Evolutionary conservation across 2,113 vertebrate species (phyloP), one percentile per base, ranked within the genome.

Genomic region (Brachyhypopomus occidentalis): DNA sequence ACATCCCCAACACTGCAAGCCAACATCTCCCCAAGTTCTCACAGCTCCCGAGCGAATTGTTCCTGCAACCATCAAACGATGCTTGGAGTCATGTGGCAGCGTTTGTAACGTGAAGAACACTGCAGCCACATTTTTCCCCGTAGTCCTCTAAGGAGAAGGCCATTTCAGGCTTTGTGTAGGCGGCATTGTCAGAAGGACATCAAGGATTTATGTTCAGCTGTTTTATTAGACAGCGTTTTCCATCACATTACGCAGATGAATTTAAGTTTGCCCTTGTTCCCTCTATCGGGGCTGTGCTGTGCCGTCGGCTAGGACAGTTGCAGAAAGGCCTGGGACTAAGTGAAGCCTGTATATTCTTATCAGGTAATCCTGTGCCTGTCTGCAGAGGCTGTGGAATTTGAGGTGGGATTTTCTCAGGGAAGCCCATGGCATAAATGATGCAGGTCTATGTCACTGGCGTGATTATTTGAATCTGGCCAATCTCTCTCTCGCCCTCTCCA

Each of bases 381-480:
- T 73, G 23, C 45, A 17, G 38, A 34, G 52, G 38, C 45, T 52
- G 70, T 80, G 62, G 41, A 52, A 36, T 72, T 72, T 63, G 58
- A 38, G 58, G 58, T 62, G n/a, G 36, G 19, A 17, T 77, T 77
- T 62, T 60, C 62, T 77, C 27, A 45, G 69, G 62, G 59, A 86
- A 86, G 86, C 72, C 64, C 75, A 76, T 38, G 67, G 70, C 81
- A 87, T 88, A 69, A 86, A 86, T 89, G 79, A 89, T 88, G 89
- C 58, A 89, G 36, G 16, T 60, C 59, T 27, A 78, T 76, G 85
- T 86, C 82, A 86, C 87, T 85, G 84, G 19, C 85, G 80, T 84
- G 87, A 76, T 84, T 27, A 88, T 30, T 30, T 90, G 86, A 85
- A 81, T 20, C 41, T 60, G 59, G 30, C 25, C 72, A 16, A 4